Percentiles rank a stretch among this genome's conserved stretches.
phyloP scores from a whole-genome alignment of 2,888 invertebrate species.

The Cataglyphis rosenhaueri region DNA sequence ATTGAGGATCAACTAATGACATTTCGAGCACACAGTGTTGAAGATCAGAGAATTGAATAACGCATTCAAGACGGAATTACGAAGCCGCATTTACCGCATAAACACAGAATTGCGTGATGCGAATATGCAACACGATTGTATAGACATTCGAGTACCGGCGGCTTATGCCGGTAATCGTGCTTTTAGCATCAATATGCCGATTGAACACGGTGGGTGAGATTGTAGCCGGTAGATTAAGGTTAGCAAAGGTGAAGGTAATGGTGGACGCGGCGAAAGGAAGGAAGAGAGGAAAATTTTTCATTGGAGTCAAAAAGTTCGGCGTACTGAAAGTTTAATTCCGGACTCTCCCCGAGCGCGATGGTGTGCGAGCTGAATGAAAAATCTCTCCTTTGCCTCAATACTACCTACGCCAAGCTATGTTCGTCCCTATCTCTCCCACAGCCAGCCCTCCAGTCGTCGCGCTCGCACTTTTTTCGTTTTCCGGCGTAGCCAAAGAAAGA shows the following conservation, averaged over 20 bases:
- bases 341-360: constrained; percentile 53
- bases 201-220: constrained; percentile 61
- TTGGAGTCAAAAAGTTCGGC: constrained; percentile 79
- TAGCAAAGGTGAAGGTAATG: constrained; percentile 66
- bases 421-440: background rate
- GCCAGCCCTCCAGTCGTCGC: background rate
- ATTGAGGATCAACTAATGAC: constrained; percentile 6
- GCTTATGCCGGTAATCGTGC: constrained; percentile 45
- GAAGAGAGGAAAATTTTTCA: constrained; percentile 74
- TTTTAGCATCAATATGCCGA: constrained; percentile 44
- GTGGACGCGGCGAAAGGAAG: constrained; percentile 53
- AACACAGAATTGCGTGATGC: constrained; percentile 38
- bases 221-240: constrained; percentile 68
- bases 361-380: constrained; percentile 73
- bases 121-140: constrained; percentile 47
- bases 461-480: constrained; percentile 37
- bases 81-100: constrained; percentile 18
- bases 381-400: constrained; percentile 60
- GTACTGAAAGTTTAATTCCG: constrained; percentile 78
- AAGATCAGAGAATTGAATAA: constrained; percentile 47
- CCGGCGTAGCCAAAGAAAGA: constrained; percentile 58
- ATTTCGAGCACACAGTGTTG: constrained; percentile 6
- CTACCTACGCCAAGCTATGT: background rate
- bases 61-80: constrained; percentile 40
- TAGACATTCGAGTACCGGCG: constrained; percentile 54